Base-by-base conservation (phyloP, 2,797 vertebrate genomes). In the Epinephelus coioides region DNA sequence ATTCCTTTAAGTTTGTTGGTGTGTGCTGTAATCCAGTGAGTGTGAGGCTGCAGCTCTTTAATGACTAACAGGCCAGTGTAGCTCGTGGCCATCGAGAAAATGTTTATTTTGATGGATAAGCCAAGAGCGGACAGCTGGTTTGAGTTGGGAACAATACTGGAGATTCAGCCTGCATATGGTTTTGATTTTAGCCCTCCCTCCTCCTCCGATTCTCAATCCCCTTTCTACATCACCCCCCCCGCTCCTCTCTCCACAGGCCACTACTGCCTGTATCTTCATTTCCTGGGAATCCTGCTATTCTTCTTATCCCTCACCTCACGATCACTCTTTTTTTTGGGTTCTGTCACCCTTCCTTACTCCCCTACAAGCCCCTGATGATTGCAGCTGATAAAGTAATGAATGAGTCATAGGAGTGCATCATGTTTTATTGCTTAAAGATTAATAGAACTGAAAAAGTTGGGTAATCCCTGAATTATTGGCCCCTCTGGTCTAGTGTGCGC, bases 51-150 rank as follows among this genome's bases (percentile, higher is more conserved):
- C 84, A 79, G 82, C 86, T 70, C 75, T 80, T 74, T 95, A 95
- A 95, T 95, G 86, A 93, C 85, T 91, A 89, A 88, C 94, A 95
- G 95, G 85, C 90, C 89, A 5, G 70, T 72, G 81, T 84, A 85
- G 91, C 94, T 94, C 76, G 85, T 93, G 89, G 93, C 93, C 88
- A 93, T 92, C 85, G 66, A 86, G 87, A 86, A 91, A 92, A 93
- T 95, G 94, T 95, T 96, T 96, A 94, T 96, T 95, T 96, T 95
- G 93, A 95, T 92, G 92, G 92, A 95, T 94, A 92, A 94, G 93
- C 94, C 94, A 94, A 94, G 86, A 94, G 89, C 80, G 54, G 89
- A 81, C 95, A 96, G 94, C 94, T 96, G 95, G 89, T 95, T 95
- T 90, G 85, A 95, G 85, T 95, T 95, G 90, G 86, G 93, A 95